Conservation (phyloP, 2,888 invertebrate species). For the Zeuzera pyrina region DNA sequence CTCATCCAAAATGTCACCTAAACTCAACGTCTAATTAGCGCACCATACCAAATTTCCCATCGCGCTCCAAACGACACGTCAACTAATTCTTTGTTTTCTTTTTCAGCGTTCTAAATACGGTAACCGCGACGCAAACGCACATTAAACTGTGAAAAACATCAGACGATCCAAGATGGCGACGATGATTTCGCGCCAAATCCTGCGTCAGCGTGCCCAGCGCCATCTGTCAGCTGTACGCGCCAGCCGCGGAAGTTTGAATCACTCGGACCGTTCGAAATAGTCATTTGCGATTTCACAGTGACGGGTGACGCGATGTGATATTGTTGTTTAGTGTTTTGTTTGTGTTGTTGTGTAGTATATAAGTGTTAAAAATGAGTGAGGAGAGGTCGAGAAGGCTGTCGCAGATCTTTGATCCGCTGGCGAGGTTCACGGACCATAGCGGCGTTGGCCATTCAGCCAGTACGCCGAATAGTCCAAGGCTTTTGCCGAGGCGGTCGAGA, state of each 20-base stretch:
- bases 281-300: constrained; percentile 48
- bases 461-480: constrained; percentile 81
- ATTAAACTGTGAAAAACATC: constrained; percentile 58
- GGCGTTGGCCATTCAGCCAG: constrained; percentile 71
- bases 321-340: constrained; percentile 40
- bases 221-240: constrained; percentile 40
- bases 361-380: constrained; percentile 69
- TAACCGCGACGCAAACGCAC: constrained; percentile 32
- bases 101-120: constrained; percentile 58
- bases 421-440: constrained; percentile 80
- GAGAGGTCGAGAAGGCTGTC: constrained; percentile 82
- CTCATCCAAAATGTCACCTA: constrained; percentile 29
- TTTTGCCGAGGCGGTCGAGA: constrained; percentile 73
- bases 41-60: constrained; percentile 46
- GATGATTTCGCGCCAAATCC: constrained; percentile 51
- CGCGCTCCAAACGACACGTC: constrained; percentile 25
- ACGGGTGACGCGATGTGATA: constrained; percentile 57
- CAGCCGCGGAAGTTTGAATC: constrained; percentile 43
- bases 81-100: constrained; percentile 51
- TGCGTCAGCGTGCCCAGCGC: constrained; percentile 36
- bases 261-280: constrained; percentile 56
- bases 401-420: constrained; percentile 87
- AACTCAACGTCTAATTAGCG: constrained; percentile 37
- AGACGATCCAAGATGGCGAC: constrained; percentile 51
- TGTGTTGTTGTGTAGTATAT: constrained; percentile 42